A percentile compares a stretch with the other conserved stretches of the same genome.
These are phyloP conservation scores for Alviniconcha marisindica DNA, from an alignment of 1,140 invertebrate species.

Conservation along the genomic window DNA sequence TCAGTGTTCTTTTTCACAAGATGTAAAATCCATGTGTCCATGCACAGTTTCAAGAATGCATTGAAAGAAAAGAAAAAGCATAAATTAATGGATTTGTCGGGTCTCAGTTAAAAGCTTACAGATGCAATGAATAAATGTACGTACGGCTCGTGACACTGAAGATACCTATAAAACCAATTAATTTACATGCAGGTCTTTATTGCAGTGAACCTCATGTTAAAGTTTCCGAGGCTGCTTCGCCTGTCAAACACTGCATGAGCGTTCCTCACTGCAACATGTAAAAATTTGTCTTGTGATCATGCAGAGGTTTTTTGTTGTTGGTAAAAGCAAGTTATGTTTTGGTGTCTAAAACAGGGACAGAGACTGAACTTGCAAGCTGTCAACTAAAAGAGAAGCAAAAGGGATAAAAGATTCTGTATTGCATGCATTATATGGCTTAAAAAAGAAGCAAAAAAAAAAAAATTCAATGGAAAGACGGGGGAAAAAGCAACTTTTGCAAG, in stretches of 20 bases:
- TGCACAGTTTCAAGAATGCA: no score
- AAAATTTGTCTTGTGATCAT: conserved; percentile 15
- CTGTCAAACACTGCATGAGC: not conserved
- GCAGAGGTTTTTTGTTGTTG: not conserved
- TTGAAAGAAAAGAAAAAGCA: no score
- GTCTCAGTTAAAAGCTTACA: not conserved
- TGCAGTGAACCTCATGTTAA: not conserved
- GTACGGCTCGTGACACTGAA: not conserved
- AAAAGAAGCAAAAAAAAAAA: not conserved
- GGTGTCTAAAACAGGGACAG: not conserved
- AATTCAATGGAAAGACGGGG: not conserved
- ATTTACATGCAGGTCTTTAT: conserved; percentile 1
- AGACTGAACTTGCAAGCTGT: not conserved
- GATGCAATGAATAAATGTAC: not conserved
- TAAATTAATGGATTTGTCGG: no score
- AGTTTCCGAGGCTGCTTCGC: not conserved
- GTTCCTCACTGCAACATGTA: not conserved
- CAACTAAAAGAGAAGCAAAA: not conserved
- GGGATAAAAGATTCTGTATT: not conserved
- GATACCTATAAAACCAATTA: not conserved
- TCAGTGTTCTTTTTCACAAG: no score
- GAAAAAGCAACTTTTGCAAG: no score
- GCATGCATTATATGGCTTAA: conserved; percentile 1
- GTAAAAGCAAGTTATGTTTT: conserved; percentile 3
- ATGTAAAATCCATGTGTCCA: no score